A percentile compares a stretch with the other conserved stretches of the same genome.
Conservation (phyloP, 2,113 vertebrate genomes). For the Lota lota region DNA sequence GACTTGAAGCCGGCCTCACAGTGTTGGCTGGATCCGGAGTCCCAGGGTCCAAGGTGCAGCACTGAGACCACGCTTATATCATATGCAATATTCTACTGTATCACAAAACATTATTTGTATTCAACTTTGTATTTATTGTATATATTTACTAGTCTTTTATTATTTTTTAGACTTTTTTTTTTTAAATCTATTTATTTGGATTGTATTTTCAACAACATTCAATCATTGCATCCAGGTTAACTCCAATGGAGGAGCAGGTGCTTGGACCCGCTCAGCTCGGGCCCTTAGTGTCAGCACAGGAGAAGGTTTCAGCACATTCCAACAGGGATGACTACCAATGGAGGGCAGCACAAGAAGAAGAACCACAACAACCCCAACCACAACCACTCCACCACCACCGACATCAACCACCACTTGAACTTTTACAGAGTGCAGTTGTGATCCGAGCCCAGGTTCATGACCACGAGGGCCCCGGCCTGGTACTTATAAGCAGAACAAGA, state of each 20-base stretch:
- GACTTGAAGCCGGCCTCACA: slow-evolving; percentile 22
- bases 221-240: slow-evolving; percentile 8
- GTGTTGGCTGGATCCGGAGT: not conserved
- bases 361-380: not conserved
- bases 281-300: slow-evolving; percentile 3
- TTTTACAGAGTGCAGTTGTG: not conserved
- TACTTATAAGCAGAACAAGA: not conserved
- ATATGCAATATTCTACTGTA: too few relatives aligned
- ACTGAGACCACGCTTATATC: too few relatives aligned
- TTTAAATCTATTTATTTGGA: too few relatives aligned
- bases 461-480: not conserved
- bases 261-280: slow-evolving; percentile 1
- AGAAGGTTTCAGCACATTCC: not conserved
- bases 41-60: slow-evolving; percentile 14
- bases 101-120: too few relatives aligned
- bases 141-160: too few relatives aligned
- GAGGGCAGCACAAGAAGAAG: not conserved
- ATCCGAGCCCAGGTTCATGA: not conserved
- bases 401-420: not conserved
- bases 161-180: too few relatives aligned
- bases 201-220: too few relatives aligned
- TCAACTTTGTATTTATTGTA: too few relatives aligned
- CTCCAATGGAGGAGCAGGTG: not conserved
- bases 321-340: not conserved
- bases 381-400: not conserved